Base-by-base conservation (phyloP, 2,113 vertebrate species). In the Calyptommatus sinebrachiatus region DNA sequence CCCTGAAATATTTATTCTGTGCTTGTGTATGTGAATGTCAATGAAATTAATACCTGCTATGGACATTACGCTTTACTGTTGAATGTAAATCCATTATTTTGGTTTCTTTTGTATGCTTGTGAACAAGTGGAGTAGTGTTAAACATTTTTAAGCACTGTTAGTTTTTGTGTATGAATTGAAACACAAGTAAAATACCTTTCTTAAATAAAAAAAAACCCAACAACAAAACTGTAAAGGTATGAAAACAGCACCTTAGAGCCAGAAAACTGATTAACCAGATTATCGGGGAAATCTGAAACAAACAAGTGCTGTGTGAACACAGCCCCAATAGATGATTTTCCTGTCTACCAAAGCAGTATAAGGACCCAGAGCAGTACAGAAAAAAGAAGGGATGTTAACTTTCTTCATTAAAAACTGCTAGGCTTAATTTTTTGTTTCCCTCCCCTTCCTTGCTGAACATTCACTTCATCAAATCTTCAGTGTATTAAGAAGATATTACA, bases 11-110 rank as follows among this genome's bases (percentile, higher is more conserved):
- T 94, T 95, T 94, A 95, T 93, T 94, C 94, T 90, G 95, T 96
- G 95, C 94, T 96, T 94, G 94, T 95, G 94, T 96, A 96, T 94
- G 95, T 96, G 94, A 95, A 96, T 96, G 95, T 95, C 94, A 92
- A 93, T 94, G 92, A 92, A 94, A 89, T 90, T 95, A 94, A 95
- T 94, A 94, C 91, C 89, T 95, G 94, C 94, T 93, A 91, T 95
- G 94, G 88, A 95, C 87, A 93, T 95, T 93, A 94, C 94, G 92
- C 94, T 95, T 95, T 95, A 94, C 92, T 41, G 92, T 96, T 94
- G 95, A 96, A 96, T 96, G 95, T 95, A 96, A 94, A 93, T 91
- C 81, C 93, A 93, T 94, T 90, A 79, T 94, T 73, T 21, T 73
- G 29, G 21, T 57, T 53, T n/a, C 90, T 93, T 96, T 93, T 95